Base-by-base conservation (phyloP, 2,113 vertebrate species). In the Microcebus griseorufus region DNA sequence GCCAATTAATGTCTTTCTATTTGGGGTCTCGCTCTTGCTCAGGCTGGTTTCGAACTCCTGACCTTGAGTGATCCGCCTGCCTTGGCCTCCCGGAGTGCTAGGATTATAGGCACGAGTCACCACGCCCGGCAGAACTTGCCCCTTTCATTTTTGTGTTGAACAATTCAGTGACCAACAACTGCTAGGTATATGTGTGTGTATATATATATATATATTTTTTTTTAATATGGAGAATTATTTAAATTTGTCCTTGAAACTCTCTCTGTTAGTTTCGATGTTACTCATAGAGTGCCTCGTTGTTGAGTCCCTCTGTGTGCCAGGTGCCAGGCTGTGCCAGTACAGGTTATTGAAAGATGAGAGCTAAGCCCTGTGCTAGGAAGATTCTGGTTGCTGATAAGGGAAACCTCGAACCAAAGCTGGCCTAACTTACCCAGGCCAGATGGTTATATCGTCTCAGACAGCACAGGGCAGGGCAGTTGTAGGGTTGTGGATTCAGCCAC, bases 341-440 rank as follows among this genome's bases (percentile, higher is more conserved):
- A 55, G 1, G 48, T 37, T 9, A 34, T 0, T 3, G 8, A 3
- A 4, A 42, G 60, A 8, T 0, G 5, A 9, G 11, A 3, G 48
- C 87, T 27, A 8, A 64, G 18, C 34, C 60, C 32, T 5, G 3
- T 20, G 0, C 39, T 58, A 6, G 37, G 72, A 69, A 78, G 84
- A 27, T 73, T 83, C 69, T 58, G 34, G 14, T 45, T 73, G 25
- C 70, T 3, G 14, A 53, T 20, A 8, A 90, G 16, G 48, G 23
- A 78, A 86, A 48, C n/a, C 18, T 39, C 5, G 37, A 8, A 8
- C 34, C n/a, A 0, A 29, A 58, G 53, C 6, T 86, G 92, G 45
- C 53, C 62, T 76, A 2, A 29, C 55, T 5, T 25, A 10, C 9
- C 0, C 1, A 16, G 65, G 17, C 16, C 78, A 69, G 48, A 62